Conservation (phyloP, 2,113 vertebrate species). For the crab-eating macaque (Macaca fascicularis) region T2T-MFA8v1.1 NC_088388.1:7713001-7713500, state of each 20-base stretch:
- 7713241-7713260: not conserved
- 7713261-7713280: not conserved
- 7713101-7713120: not conserved
- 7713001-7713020: not conserved
- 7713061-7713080: not conserved
- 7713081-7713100: not conserved
- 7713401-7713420: not conserved
- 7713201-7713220: conserved; percentile 18
- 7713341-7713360: not conserved
- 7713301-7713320: not conserved
- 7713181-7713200: conserved; percentile 8
- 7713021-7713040: not conserved
- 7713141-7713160: not conserved
- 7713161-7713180: not conserved
- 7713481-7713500: no score
- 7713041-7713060: not conserved
- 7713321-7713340: not conserved
- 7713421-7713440: no score
- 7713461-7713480: no score
- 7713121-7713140: not conserved
- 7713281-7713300: not conserved
- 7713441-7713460: no score
- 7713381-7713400: not conserved
- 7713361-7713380: not conserved
- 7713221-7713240: not conserved